Evolutionary conservation across 1,140 invertebrate species (phyloP).

Genomic region (Philopotamus ludificatus): DNA sequence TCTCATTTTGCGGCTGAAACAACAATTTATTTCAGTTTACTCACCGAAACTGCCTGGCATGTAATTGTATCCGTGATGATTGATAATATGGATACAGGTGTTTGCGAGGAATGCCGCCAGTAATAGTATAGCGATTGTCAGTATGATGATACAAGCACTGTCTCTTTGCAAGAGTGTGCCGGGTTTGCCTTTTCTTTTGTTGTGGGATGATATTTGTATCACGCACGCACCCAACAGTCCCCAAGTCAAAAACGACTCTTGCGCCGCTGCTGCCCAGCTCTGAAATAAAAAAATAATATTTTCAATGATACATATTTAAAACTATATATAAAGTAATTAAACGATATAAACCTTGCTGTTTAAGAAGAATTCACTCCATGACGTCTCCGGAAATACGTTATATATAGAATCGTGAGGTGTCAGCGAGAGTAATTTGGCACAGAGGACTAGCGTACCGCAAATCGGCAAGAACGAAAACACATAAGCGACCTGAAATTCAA

Average conservation of each 20-base stretch:
- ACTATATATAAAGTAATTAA: conserved; percentile 15
- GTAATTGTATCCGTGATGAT: conserved; percentile 69
- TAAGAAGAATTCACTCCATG: conserved; percentile 81
- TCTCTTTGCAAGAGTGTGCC: conserved; percentile 71
- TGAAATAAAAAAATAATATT: conserved; percentile 47
- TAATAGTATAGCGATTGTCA: conserved; percentile 74
- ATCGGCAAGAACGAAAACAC: conserved; percentile 72
- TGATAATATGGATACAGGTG: conserved; percentile 74
- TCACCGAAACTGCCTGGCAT: conserved; percentile 84
- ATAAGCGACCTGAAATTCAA: conserved; percentile 58
- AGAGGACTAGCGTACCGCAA: conserved; percentile 70
- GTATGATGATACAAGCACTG: conserved; percentile 72
- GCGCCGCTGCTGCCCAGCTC: conserved; percentile 84
- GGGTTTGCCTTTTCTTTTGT: conserved; percentile 61
- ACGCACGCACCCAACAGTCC: conserved; percentile 80
- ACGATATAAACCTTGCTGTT: conserved; percentile 65
- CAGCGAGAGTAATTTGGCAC: conserved; percentile 71
- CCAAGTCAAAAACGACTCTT: conserved; percentile 89
- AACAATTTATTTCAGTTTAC: conserved; percentile 29
- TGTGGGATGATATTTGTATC: conserved; percentile 78
- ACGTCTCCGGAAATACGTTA: conserved; percentile 72
- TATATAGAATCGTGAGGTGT: conserved; percentile 63
- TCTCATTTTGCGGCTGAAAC: neutral
- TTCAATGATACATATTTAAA: conserved; percentile 15
- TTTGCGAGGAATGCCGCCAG: conserved; percentile 77